These are phyloP conservation scores for Stichopus chloronotus DNA, from an alignment of 35 echinoderm and acorn worm genomes.

Conservation along the genomic window DNA sequence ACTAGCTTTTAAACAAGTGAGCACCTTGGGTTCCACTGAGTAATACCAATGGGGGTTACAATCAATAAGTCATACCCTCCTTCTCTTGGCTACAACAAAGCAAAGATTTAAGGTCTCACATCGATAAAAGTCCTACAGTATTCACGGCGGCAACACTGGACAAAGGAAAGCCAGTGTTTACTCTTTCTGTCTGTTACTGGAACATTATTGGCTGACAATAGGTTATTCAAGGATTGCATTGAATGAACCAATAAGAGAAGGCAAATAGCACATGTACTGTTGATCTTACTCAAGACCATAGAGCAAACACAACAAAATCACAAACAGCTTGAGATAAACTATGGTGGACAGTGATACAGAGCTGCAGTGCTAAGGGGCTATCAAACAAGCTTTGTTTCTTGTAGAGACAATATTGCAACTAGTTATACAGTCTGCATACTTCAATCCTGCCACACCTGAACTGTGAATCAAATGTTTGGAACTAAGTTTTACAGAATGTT, in stretches of 20 bases:
- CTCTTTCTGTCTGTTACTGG: constrained; percentile 19
- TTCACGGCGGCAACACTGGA: neutral
- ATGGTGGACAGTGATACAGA: neutral
- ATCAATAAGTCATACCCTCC: constrained; percentile 42
- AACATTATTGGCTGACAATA: constrained; percentile 21
- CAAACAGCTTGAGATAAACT: neutral
- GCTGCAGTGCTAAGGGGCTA: too few relatives aligned
- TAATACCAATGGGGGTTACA: neutral
- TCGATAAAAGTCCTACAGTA: neutral
- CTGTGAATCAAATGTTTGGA: too few relatives aligned
- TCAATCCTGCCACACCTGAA: too few relatives aligned
- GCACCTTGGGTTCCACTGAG: neutral
- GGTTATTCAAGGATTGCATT: constrained; percentile 22
- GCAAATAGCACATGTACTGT: constrained; percentile 35
- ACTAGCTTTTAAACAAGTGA: too few relatives aligned
- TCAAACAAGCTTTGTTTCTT: too few relatives aligned
- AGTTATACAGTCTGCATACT: too few relatives aligned
- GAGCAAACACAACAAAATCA: constrained; percentile 9
- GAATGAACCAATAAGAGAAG: constrained; percentile 2
- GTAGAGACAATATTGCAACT: too few relatives aligned
- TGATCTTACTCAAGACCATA: neutral
- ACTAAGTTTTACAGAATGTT: too few relatives aligned
- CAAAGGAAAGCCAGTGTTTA: constrained; percentile 23
- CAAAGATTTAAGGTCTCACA: neutral
- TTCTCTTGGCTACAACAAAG: neutral